These are phyloP conservation scores for Hedya salicella DNA, from an alignment of 2,888 invertebrate species.

Conservation along the genomic window DNA sequence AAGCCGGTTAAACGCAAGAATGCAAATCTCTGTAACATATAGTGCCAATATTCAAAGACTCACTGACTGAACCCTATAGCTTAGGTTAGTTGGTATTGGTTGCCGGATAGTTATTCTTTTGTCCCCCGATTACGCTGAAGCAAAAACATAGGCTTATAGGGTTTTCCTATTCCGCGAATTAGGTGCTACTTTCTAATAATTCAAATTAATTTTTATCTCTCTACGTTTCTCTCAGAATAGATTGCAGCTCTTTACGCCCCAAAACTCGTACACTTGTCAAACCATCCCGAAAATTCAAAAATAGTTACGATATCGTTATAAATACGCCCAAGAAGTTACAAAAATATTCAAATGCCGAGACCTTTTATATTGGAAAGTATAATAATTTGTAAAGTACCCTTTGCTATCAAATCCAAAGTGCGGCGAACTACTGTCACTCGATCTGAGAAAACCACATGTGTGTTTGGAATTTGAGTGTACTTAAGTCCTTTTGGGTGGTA, in stretches of 20 bases:
- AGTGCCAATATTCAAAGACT: too few species aligned
- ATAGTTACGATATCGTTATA: slow-evolving; percentile 16
- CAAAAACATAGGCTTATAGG: too few species aligned
- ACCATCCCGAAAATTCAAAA: slow-evolving; percentile 2
- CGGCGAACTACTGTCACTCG: slow-evolving; percentile 45
- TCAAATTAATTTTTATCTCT: too few species aligned
- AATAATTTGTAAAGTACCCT: slow-evolving; percentile 55
- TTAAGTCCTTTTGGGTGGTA: slow-evolving; percentile 12
- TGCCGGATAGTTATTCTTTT: too few species aligned
- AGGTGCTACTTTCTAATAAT: too few species aligned
- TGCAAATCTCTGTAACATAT: too few species aligned
- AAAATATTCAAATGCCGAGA: slow-evolving; percentile 41
- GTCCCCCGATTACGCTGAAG: too few species aligned
- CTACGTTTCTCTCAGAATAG: too few species aligned
- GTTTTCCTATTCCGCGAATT: too few species aligned
- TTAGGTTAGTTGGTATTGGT: too few species aligned
- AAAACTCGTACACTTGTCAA: neutral
- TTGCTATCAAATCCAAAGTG: slow-evolving; percentile 59
- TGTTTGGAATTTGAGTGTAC: neutral
- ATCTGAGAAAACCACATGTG: slow-evolving; percentile 1
- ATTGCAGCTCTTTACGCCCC: neutral
- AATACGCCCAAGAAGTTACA: slow-evolving; percentile 24
- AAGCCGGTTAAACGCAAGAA: too few species aligned
- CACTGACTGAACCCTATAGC: too few species aligned
- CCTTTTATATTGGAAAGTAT: slow-evolving; percentile 44